Evolutionary conservation across 1,140 invertebrate genomes (phyloP).

Genomic region (Triops longicaudatus): DNA sequence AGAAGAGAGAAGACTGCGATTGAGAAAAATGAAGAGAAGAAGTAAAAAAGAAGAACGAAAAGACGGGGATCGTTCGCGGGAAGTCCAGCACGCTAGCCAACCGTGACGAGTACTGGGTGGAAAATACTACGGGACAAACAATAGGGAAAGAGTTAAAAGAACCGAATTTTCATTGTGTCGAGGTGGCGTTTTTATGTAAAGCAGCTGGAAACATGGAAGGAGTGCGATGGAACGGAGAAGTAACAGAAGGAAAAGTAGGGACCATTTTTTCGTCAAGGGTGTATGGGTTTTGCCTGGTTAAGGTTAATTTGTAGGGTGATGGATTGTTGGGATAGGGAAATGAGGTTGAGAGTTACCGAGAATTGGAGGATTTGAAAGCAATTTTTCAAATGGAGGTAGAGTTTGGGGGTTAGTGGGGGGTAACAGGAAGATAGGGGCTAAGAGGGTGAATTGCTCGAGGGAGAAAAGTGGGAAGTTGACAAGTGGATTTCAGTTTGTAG

Average conservation of each 20-base stretch:
- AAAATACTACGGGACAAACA: neutral
- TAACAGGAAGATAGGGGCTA: neutral
- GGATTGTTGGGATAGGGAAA: constrained; percentile 4
- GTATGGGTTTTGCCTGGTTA: neutral
- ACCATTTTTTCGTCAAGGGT: too few relatives aligned
- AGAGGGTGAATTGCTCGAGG: too few relatives aligned
- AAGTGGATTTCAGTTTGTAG: too few relatives aligned
- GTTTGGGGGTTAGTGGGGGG: neutral
- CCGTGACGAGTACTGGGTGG: neutral
- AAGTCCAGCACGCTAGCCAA: constrained; percentile 14
- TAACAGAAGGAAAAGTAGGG: too few relatives aligned
- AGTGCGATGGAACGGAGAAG: too few relatives aligned
- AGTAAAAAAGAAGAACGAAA: neutral
- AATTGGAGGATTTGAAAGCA: neutral
- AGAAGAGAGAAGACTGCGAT: constrained; percentile 15
- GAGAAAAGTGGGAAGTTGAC: too few relatives aligned
- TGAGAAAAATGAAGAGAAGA: neutral
- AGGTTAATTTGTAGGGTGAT: neutral
- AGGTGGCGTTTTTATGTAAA: neutral
- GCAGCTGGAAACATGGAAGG: neutral
- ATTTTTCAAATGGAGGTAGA: neutral
- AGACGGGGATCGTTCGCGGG: neutral
- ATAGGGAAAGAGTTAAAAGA: neutral
- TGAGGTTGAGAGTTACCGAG: neutral
- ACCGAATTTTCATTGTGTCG: too few relatives aligned